Base-by-base conservation (phyloP, 2,797 vertebrate species). In the Notoglanidium macrostoma region DNA sequence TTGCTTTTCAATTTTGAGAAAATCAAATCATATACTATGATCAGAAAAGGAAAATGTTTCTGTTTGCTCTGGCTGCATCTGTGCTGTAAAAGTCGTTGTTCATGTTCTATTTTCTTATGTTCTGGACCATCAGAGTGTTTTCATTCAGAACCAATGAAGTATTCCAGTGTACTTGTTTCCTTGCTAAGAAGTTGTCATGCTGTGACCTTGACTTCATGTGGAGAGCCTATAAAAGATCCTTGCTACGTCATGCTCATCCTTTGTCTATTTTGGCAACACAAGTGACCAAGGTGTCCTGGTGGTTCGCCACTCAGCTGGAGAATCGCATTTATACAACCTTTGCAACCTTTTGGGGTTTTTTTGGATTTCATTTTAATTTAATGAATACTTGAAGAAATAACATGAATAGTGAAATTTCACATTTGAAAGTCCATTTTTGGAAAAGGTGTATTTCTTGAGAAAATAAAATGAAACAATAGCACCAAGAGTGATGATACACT, bases 151-250 rank as follows among this genome's bases (percentile, higher is more conserved):
- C 55, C 55, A 40, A 29, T 59, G 77, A 79, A 59, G 54, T 59
- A 40, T 40, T 57, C 55, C 55, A 26, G 5, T 23, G 19, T 5
- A 29, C 32, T 44, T 15, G 21, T 15, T 57, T 78, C 14, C 29
- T 57, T 78, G 54, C 54, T 67, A 51, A 81, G 17, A 44, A 61
- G 21, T 7, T 80, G 78, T 80, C 57, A 61, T 29, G 44, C 44
- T 67, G 80, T 82, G 44, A 82, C 80, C 80, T 82, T 67, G 80
- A 82, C 80, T 82, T 44, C 80, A 51, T 82, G 80, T 51, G 26
- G 44, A 15, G 26, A 67, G 61, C 44, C 80, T 82, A 67, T 80
- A 85, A 85, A 76, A 76, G 61, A 59, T 49, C 44, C 44, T 63
- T 81, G 57, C 59, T 67, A 51, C 44, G 10, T 82, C 80, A 82